A percentile compares a stretch with the other conserved stretches of the same genome.
These are phyloP conservation scores for Diloba caeruleocephala DNA, from an alignment of 2,888 invertebrate species.

Conservation along the genomic window DNA sequence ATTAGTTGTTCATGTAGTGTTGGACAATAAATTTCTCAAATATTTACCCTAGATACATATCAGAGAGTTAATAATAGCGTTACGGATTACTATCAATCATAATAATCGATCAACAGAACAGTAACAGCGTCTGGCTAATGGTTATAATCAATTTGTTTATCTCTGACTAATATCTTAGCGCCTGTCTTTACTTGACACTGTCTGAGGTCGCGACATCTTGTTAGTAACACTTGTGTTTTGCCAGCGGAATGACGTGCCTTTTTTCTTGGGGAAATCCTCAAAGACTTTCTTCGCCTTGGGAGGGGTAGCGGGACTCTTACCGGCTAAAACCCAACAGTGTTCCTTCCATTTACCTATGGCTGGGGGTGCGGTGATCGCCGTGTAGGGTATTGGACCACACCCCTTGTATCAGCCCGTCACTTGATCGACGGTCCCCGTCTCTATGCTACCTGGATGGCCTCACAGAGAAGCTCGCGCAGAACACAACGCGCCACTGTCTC, in stretches of 20 bases:
- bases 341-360: too few relatives aligned
- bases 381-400: too few relatives aligned
- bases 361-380: too few relatives aligned
- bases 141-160: conserved; percentile 63
- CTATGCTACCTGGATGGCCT: too few relatives aligned
- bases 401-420: too few relatives aligned
- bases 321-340: too few relatives aligned
- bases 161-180: conserved; percentile 55
- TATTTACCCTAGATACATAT: conserved; percentile 61
- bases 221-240: too few relatives aligned
- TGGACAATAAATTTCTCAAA: conserved; percentile 48
- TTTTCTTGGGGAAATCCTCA: background rate
- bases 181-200: conserved; percentile 49
- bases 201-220: conserved; percentile 21
- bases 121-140: conserved; percentile 49
- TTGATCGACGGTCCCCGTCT: too few relatives aligned
- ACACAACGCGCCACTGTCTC: too few relatives aligned
- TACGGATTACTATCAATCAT: conserved; percentile 61
- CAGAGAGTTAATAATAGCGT: conserved; percentile 42
- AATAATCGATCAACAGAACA: conserved; percentile 55
- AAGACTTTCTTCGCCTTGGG: too few relatives aligned
- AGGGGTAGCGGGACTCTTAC: too few relatives aligned
- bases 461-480: too few relatives aligned
- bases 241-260: background rate
- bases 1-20: conserved; percentile 16